Base-by-base conservation (phyloP, 2,797 vertebrate genomes). In the Sebastes hubbsi region DNA sequence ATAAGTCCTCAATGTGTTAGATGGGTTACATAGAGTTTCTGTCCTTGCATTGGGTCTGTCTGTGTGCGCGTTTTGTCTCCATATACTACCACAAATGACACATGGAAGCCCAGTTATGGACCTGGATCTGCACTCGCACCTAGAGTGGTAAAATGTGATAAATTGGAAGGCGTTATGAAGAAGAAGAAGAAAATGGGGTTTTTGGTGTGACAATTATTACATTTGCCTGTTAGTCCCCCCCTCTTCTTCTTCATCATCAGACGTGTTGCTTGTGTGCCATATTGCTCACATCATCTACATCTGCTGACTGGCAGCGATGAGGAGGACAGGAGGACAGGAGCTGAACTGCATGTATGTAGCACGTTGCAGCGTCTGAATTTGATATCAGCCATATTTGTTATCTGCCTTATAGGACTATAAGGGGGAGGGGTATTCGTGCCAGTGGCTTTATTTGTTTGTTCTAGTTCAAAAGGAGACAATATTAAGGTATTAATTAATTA, bases 1-100 rank as follows among this genome's bases (percentile, higher is more conserved):
- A 91, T 93, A 90, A 91, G 89, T 90, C 88, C 78, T 91, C 88
- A 90, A 70, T 81, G 88, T 92, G 91, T 90, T 81, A 88, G 86
- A 90, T 92, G 84, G 81, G 84, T 77, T 77, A 82, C 86, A 84
- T 75, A 59, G 75, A 82, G 81, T 85, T 78, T 82, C 83, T 89
- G 88, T 87, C 88, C 89, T 77, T 86, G 87, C 78, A 52, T 32
- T 52, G 80, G 83, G 83, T 61, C 80, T 42, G 64, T 81, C 59
- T 79, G 30, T 66, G n/a, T 46, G 75, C 16, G 54, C 65, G 70
- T 16, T 79, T 49, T 83, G 76, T 82, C 81, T 77, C 73, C 34
- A 61, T 75, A 81, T 63, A 54, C 64, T 81, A 42, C 29, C 68
- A 36, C 69, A 79, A 77, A 81, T 81, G 78, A 86, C 65, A 82